Percentiles rank a stretch among this genome's conserved stretches.
Conservation (phyloP, 2,113 vertebrate genomes). For the Hypomesus transpacificus region DNA sequence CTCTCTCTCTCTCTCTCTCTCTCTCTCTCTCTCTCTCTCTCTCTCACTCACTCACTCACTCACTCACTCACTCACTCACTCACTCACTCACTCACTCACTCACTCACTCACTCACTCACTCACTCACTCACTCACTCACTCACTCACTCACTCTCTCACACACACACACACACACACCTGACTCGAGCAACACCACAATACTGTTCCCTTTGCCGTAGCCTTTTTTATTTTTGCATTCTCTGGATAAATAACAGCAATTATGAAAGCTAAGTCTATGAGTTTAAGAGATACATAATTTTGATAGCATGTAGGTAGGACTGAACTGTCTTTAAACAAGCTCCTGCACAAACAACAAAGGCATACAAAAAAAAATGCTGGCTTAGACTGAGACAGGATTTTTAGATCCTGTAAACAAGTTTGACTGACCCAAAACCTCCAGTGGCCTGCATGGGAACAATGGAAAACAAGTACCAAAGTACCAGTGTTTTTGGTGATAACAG, state of each 20-base stretch:
- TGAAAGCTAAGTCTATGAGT: not conserved
- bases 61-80: not conserved
- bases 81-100: no score
- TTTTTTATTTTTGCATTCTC: no score
- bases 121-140: no score
- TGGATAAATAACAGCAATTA: not conserved
- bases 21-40: no score
- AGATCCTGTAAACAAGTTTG: slow-evolving; percentile 24
- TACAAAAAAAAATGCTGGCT: slow-evolving; percentile 12
- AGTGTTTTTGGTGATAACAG: slow-evolving; percentile 47
- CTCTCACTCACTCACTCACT: no score
- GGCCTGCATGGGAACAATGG: slow-evolving; percentile 35
- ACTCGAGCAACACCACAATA: no score
- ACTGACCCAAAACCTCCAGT: slow-evolving; percentile 11
- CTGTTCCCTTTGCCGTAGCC: no score
- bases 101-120: no score
- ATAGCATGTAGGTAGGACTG: no score
- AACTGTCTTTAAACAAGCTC: not conserved
- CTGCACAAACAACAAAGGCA: not conserved
- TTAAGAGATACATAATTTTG: no score
- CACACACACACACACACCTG: no score
- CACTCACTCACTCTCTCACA: no score
- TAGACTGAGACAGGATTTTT: slow-evolving; percentile 14
- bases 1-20: not conserved
- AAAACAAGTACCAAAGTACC: slow-evolving; percentile 11